Evolutionary conservation across 2,797 vertebrate genomes (phyloP).

Genomic region (Crax fasciolata): DNA sequence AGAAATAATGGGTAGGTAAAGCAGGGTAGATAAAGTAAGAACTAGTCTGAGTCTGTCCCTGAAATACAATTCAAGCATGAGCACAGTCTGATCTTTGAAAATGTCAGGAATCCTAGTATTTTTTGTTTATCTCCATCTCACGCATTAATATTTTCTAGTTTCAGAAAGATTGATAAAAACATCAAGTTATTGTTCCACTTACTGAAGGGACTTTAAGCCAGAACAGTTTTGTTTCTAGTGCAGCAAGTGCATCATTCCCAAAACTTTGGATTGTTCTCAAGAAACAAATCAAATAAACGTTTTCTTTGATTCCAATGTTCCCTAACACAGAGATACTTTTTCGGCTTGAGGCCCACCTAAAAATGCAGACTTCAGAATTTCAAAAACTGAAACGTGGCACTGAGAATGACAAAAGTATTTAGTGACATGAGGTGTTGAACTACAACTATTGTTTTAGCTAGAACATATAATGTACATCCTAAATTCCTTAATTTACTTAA

Average conservation of each 20-base stretch:
- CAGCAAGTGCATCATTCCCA: neutral
- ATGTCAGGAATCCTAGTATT: neutral
- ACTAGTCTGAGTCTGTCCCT: neutral
- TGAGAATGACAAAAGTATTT: constrained; percentile 17
- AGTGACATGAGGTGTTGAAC: constrained; percentile 34
- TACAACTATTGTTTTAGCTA: constrained; percentile 50
- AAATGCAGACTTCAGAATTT: neutral
- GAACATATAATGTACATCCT: neutral
- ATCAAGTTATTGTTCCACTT: neutral
- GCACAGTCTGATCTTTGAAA: neutral
- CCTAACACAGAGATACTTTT: neutral
- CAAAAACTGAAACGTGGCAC: neutral
- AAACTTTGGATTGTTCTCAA: neutral
- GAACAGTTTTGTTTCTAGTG: neutral
- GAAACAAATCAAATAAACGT: neutral
- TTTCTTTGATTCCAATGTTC: neutral
- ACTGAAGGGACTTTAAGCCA: neutral
- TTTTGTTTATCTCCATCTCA: neutral
- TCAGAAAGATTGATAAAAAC: neutral
- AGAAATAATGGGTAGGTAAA: neutral
- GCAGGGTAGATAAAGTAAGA: neutral
- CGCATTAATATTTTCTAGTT: neutral
- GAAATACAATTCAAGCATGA: neutral
- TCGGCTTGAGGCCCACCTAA: neutral
- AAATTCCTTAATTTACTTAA: constrained; percentile 64